A percentile compares a stretch with the other conserved stretches of the same genome.
Evolutionary conservation across 37 sponge, comb jelly and placozoan species (phyloP).

Genomic region (Aphrocallistes beatrix): DNA sequence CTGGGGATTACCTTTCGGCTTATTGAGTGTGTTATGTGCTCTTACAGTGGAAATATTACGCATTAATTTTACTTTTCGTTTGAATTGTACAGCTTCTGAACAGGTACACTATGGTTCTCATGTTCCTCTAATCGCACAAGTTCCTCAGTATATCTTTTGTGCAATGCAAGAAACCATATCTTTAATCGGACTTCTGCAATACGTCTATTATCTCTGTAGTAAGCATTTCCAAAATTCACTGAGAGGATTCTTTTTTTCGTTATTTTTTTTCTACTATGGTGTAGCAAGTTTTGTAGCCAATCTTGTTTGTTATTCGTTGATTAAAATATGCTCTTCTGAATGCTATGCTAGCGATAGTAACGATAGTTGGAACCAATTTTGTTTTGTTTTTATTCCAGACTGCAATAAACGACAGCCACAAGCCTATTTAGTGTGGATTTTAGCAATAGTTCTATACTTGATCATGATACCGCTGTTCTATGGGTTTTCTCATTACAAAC

Average conservation of each 20-base stretch:
- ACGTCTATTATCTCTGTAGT: not conserved
- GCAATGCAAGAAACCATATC: not conserved
- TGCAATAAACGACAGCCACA: not conserved
- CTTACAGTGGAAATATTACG: not conserved
- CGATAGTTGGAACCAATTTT: not conserved
- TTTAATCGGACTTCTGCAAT: not conserved
- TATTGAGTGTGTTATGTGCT: not conserved
- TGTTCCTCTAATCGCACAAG: not conserved
- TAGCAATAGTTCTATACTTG: not conserved
- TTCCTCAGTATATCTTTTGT: not conserved
- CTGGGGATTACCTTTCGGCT: slow-evolving; percentile 6
- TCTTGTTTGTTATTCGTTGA: not conserved
- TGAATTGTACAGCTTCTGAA: not conserved
- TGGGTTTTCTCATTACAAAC: not conserved
- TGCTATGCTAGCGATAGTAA: not conserved
- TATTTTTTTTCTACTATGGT: slow-evolving; percentile 7
- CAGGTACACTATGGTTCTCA: not conserved
- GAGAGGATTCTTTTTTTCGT: not conserved
- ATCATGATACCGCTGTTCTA: not conserved
- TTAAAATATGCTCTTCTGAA: not conserved
- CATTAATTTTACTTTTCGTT: not conserved
- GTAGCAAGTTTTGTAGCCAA: not conserved
- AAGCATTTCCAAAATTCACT: not conserved
- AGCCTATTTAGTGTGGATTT: not conserved
- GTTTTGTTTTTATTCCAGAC: not conserved